A percentile compares a stretch with the other conserved stretches of the same genome.
Evolutionary conservation across 2,888 invertebrate species (phyloP).

Genomic region (Hedychridium roseum): DNA sequence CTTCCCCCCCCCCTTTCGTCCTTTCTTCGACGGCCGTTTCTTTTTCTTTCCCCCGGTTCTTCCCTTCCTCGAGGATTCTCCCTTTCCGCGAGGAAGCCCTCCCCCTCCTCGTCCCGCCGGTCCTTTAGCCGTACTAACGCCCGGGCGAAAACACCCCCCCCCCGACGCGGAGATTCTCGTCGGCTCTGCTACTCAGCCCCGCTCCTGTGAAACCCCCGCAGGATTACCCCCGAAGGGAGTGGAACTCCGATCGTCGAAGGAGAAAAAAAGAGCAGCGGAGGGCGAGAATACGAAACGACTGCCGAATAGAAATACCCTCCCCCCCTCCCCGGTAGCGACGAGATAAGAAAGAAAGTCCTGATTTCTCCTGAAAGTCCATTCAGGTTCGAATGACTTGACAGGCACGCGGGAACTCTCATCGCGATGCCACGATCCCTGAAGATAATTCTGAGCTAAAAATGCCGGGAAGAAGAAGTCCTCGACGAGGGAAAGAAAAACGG

Average conservation of each 20-base stretch:
- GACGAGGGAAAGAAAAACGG: too few relatives aligned
- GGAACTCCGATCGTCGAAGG: too few relatives aligned
- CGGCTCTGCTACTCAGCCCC: neutral
- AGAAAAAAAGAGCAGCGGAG: constrained; percentile 13
- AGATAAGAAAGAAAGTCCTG: constrained; percentile 4
- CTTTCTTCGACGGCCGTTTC: constrained; percentile 15
- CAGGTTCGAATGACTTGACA: too few relatives aligned
- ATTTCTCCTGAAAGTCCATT: too few relatives aligned
- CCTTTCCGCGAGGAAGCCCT: neutral
- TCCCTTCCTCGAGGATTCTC: neutral
- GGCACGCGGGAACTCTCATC: too few relatives aligned
- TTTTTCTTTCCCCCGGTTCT: constrained; percentile 7
- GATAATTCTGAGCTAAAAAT: too few relatives aligned
- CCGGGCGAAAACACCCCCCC: constrained; percentile 12
- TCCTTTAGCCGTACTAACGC: constrained; percentile 10
- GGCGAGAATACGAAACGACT: constrained; percentile 19
- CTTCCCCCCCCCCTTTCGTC: constrained; percentile 6
- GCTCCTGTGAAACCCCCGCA: constrained; percentile 16
- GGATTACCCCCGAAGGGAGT: too few relatives aligned
- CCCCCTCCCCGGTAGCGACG: constrained; percentile 3
- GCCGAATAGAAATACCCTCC: constrained; percentile 1
- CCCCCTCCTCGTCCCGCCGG: neutral
- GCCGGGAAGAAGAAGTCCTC: too few relatives aligned
- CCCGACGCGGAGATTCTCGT: neutral
- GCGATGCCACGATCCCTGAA: too few relatives aligned